Evolutionary conservation across 1,140 invertebrate species (phyloP).

Genomic region (Phymorhynchus buccinoides): DNA sequence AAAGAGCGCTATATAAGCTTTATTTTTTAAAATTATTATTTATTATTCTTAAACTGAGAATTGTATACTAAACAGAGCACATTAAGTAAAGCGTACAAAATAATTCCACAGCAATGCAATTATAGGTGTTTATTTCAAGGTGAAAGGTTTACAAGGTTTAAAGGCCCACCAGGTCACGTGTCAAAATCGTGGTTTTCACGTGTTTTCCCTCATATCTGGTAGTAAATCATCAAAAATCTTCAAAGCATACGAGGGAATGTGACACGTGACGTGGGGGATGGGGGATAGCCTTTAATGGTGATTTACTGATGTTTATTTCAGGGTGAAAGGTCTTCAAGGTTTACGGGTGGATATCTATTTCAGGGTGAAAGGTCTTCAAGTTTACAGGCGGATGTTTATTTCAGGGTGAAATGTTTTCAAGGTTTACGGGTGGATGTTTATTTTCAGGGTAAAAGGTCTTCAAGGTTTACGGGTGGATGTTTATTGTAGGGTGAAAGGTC

Average conservation of each 20-base stretch:
- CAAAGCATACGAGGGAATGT: background rate
- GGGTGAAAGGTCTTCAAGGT: background rate
- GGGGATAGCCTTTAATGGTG: too few species aligned
- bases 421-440: background rate
- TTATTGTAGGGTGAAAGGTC: constrained; percentile 52
- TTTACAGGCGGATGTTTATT: constrained; percentile 47
- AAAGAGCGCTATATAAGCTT: background rate
- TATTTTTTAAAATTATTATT: too few species aligned
- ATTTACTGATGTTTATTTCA: background rate
- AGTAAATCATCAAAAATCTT: too few species aligned
- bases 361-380: constrained; percentile 55
- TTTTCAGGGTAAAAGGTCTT: background rate
- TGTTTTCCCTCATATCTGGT: too few species aligned
- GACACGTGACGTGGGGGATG: background rate
- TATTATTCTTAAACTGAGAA: too few species aligned
- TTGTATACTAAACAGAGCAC: too few species aligned
- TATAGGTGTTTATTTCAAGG: too few species aligned
- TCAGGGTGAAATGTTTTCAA: background rate
- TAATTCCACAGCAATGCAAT: too few species aligned
- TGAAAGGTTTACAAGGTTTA: too few species aligned
- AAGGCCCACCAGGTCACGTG: too few species aligned
- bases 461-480: background rate
- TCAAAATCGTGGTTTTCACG: too few species aligned
- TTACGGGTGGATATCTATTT: background rate
- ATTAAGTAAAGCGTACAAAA: too few species aligned